Evolutionary conservation across 2,797 vertebrate genomes (phyloP).

Genomic region (Octomys mimax): DNA sequence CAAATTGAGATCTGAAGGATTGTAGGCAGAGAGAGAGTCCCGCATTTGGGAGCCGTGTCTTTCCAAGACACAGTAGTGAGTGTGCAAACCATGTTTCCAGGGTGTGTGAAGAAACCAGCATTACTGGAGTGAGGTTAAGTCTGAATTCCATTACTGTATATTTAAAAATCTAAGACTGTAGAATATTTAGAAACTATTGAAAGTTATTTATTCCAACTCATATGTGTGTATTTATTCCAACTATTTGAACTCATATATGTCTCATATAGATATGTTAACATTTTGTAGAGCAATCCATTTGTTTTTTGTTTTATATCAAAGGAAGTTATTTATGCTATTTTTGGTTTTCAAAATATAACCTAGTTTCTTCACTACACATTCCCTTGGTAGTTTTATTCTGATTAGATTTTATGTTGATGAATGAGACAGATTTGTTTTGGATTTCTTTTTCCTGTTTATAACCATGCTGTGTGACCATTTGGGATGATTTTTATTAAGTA

Average conservation of each 20-base stretch:
- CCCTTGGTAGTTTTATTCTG: neutral
- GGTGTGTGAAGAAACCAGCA: neutral
- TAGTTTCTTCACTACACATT: neutral
- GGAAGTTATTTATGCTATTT: neutral
- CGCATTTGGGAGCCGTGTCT: neutral
- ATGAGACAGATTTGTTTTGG: neutral
- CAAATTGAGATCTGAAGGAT: neutral
- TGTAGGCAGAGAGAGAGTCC: neutral
- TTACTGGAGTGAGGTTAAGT: neutral
- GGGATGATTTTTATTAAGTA: constrained; percentile 7
- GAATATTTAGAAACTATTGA: neutral
- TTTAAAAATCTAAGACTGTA: neutral
- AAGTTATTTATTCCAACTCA: neutral
- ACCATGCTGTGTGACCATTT: neutral
- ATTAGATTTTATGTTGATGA: constrained; percentile 13
- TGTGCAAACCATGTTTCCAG: fast-evolving
- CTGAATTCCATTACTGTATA: neutral
- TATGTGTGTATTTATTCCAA: too few relatives aligned
- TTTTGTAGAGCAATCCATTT: neutral
- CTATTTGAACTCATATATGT: neutral
- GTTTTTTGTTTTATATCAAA: neutral
- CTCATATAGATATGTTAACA: neutral
- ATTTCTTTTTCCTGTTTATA: neutral
- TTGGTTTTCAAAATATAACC: neutral
- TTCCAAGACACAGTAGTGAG: neutral